A percentile compares a stretch with the other conserved stretches of the same genome.
These are phyloP conservation scores for Pterophyllum scalare DNA, from an alignment of 2,113 vertebrate species.

Conservation along the genomic window DNA sequence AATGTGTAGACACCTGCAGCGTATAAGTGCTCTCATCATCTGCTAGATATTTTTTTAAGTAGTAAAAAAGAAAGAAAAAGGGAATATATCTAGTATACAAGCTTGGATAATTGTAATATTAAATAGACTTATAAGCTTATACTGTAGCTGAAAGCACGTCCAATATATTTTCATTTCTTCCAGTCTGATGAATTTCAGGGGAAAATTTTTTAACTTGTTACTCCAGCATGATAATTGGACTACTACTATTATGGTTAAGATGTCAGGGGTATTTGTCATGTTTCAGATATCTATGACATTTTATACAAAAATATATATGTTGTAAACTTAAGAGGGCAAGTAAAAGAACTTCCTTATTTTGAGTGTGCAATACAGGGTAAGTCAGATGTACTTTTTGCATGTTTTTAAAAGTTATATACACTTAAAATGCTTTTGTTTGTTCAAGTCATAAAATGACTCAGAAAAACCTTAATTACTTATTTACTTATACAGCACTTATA, in stretches of 20 bases:
- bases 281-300: neutral
- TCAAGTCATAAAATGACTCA: neutral
- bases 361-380: no score
- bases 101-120: neutral
- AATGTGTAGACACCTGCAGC: conserved; percentile 59
- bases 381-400: no score
- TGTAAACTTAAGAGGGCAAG: no score
- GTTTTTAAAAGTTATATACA: no score
- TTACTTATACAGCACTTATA: neutral
- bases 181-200: neutral
- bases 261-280: neutral
- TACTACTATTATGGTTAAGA: neutral
- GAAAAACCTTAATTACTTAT: neutral
- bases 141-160: neutral
- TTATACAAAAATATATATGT: neutral
- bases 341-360: no score
- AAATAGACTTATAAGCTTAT: neutral
- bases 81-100: conserved; percentile 20
- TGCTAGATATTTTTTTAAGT: conserved; percentile 38
- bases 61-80: conserved; percentile 9
- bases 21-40: conserved; percentile 47
- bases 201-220: neutral
- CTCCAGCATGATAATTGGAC: neutral
- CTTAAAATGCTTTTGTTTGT: no score
- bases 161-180: neutral